phyloP scores from a whole-genome alignment of 1,140 invertebrate species.

The Propsilocerus akamusi region DNA sequence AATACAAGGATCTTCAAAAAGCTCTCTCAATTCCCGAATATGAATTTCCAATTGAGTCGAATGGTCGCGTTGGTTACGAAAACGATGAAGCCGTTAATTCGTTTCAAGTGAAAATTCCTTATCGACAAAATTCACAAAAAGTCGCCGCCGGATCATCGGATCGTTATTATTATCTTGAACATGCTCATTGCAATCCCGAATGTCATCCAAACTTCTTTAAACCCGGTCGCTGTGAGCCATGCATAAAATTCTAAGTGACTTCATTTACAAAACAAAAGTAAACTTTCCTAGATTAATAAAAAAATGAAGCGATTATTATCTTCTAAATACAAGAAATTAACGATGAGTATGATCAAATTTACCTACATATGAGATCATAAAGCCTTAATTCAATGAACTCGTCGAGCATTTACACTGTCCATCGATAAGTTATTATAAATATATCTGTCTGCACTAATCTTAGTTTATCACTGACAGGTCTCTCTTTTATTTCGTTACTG shows the following conservation, averaged over 20 bases:
- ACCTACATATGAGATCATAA: background rate
- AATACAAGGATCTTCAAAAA: conserved; percentile 15
- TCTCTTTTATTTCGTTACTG: no score
- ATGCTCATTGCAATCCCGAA: conserved; percentile 30
- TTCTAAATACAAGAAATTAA: background rate
- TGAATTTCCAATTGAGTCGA: conserved; percentile 29
- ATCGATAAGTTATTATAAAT: no score
- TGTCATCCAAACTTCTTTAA: conserved; percentile 35
- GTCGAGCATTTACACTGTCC: background rate
- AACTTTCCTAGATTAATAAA: background rate
- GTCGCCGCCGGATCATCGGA: conserved; percentile 6
- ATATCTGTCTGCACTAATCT: no score
- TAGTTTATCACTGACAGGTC: no score
- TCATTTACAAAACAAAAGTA: conserved; percentile 8
- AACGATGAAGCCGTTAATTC: conserved; percentile 31
- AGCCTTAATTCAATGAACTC: background rate
- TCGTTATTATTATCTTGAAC: conserved; percentile 32
- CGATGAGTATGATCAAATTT: background rate
- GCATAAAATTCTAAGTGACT: conserved; percentile 20
- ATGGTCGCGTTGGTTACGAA: conserved; percentile 32
- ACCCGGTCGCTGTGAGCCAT: conserved; percentile 35
- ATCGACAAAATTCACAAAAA: conserved; percentile 17
- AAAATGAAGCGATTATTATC: background rate
- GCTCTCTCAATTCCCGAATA: conserved; percentile 30
- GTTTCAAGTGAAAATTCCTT: conserved; percentile 31